Evolutionary conservation across 2,888 invertebrate genomes (phyloP), one percentile per base, ranked within the genome.

Genomic region (Drosophila sordidula): DNA sequence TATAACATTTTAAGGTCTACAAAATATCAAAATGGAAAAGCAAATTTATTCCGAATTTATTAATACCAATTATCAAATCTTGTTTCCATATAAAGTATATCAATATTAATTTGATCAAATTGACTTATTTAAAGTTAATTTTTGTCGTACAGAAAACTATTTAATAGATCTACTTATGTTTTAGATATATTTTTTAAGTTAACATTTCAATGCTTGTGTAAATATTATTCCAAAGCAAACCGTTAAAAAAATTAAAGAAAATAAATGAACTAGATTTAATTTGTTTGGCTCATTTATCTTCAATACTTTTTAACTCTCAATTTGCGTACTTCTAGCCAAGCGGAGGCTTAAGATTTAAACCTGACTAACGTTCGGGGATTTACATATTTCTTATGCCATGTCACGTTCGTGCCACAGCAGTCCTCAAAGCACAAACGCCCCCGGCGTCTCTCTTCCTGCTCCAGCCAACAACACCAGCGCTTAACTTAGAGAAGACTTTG

Each of bases 321-420:
- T 75, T 77, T 75, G 73, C 61, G 61, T 67, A 47, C 39, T 34
- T n/a, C n/a, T 46, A 41, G 29, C 54, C 46, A 49, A 57, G 74
- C 73, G 68, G 29, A 42, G 73, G 68, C 68, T 75, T 75, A 63
- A 56, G 75, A 63, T 75, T 73, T 75, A 75, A 75, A 78, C 78
- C 78, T 75, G 78, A 75, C 75, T 75, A 75, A 75, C 78, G 75
- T 75, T 38, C 56, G 47, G 51, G 73, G 75, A 73, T 73, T 75
- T 77, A 78, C 78, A 75, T 75, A 75, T 73, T 75, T 78, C 78
- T 73, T 75, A 73, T 75, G 78, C 75, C 74, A 78, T 59, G 78
- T 73, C 75, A 75, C 75, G 75, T 75, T 78, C 78, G 49, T 45
- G 55, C 73, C 62, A 62, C 67, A 51, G 45, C 41, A 54, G 58